Percentiles rank a stretch among this genome's conserved stretches.
Conservation (phyloP, 2,888 invertebrate species). For the Tolmerus cingulatus region DNA sequence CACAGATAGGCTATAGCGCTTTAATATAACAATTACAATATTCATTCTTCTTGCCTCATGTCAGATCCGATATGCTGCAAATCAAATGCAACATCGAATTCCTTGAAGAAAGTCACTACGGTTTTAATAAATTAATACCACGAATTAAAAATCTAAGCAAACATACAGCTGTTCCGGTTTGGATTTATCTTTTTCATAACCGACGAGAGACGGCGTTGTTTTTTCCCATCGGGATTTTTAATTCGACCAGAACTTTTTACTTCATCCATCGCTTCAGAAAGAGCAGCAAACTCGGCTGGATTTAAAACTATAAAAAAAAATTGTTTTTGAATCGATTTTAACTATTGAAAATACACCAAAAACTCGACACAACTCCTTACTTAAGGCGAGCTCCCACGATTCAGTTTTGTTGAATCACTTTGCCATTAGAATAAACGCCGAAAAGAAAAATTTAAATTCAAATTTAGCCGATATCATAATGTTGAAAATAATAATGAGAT, state of each 20-base stretch:
- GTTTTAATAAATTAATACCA: background rate
- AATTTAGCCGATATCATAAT: too few species aligned
- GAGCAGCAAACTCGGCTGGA: conserved; percentile 30
- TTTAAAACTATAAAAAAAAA: background rate
- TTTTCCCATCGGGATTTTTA: background rate
- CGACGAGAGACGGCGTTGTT: background rate
- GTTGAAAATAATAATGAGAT: too few species aligned
- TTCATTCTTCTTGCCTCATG: background rate
- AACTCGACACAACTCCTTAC: background rate
- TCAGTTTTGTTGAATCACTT: background rate
- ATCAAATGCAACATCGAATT: conserved; percentile 24
- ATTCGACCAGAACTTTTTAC: background rate
- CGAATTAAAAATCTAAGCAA: background rate
- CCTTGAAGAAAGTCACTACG: conserved; percentile 5
- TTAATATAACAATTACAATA: background rate
- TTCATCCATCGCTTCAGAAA: conserved; percentile 31
- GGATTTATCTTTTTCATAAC: background rate
- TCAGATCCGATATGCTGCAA: conserved; percentile 29
- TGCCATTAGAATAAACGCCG: too few species aligned
- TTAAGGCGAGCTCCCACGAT: background rate
- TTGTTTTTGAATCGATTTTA: background rate
- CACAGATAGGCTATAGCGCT: too few species aligned
- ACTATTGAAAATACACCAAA: background rate
- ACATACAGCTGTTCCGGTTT: background rate
- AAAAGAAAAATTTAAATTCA: too few species aligned